Percentiles rank a stretch among this genome's conserved stretches.
phyloP scores from a whole-genome alignment of 2,797 vertebrate genomes.

The Girardinus metallicus region DNA sequence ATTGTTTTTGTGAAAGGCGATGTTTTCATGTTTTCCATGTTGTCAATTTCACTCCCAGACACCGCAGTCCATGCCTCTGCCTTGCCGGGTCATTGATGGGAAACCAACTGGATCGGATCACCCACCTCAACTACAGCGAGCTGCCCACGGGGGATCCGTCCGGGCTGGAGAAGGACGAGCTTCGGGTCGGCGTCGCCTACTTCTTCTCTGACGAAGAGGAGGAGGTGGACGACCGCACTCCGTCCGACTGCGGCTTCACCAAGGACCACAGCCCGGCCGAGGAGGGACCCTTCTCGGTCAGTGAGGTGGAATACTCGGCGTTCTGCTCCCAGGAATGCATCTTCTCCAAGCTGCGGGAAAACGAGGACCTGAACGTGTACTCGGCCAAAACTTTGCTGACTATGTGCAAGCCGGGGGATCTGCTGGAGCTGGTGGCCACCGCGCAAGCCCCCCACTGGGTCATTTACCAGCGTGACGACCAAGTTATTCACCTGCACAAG shows the following conservation, averaged over 20 bases:
- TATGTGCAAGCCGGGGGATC: conserved; percentile 96
- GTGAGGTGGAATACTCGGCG: conserved; percentile 95
- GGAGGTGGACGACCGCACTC: conserved; percentile 96
- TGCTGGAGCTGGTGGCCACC: conserved; percentile 92
- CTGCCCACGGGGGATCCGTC: conserved; percentile 99
- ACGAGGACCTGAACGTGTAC: conserved; percentile 93
- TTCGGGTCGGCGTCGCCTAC: conserved; percentile 98
- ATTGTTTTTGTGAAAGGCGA: conserved; percentile 24
- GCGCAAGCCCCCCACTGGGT: conserved; percentile 94
- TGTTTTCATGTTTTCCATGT: conserved; percentile 17
- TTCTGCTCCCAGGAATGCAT: conserved; percentile 99
- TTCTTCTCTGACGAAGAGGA: conserved; percentile 99
- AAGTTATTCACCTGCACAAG: conserved; percentile 95
- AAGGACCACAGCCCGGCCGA: conserved; percentile 87
- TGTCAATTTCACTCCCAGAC: conserved; percentile 67
- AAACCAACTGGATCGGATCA: conserved; percentile 99
- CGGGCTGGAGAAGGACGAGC: conserved; percentile 98
- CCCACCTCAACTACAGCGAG: conserved; percentile 99
- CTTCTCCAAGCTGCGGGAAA: conserved; percentile 96
- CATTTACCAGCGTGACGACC: conserved; percentile 91
- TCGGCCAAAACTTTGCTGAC: conserved; percentile 90
- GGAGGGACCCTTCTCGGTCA: conserved; percentile 86
- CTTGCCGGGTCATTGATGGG: conserved; percentile 98
- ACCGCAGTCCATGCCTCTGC: conserved; percentile 89
- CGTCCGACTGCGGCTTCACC: conserved; percentile 88